Evolutionary conservation across 2,888 invertebrate species (phyloP), one percentile per base, ranked within the genome.

Genomic region (Belgica antarctica): DNA sequence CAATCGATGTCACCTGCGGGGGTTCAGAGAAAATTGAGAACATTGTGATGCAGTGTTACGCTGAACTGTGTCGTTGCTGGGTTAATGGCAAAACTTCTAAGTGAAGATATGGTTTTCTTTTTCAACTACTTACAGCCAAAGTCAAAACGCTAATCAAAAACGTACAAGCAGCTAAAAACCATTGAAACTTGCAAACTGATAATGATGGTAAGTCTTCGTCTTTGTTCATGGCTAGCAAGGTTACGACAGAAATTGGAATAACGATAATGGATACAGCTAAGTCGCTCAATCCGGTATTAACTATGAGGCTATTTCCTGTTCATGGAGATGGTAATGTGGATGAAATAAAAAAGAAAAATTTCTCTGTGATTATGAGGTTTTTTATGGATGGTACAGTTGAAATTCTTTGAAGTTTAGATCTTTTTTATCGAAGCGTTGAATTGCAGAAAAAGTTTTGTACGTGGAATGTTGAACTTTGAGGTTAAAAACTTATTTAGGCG

Each of bases 241-340:
- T 86, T 3, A 89, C 85, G 0, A 86, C 86, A 0, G 88, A 85
- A 0, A 86, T 83, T 0, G 90, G 89, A 74, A 90, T 84, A 41
- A 90, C 86, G 10, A 85, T 76, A 0, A 86, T 84, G 0, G 89
- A 88, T 8, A 90, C 83, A 17, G 90, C 78, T 62, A 90, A 79
- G 75, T 91, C 91, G 0, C 89, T 85, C 68, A 90, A 74, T 0
- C 90, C 90, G 24, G 88, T 83, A 79, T 86, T 87, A 72, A 86
- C 88, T 72, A 88, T 80, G 77, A 87, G 87, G 27, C 87, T 83
- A 78, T 88, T 88, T 63, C 88, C 88, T 87, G 81, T 41, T 22
- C 17, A 8, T 62, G 27, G 12, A n/a, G n/a, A n/a, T n/a, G n/a
- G n/a, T n/a, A n/a, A 15, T 15, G 28, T 62, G 62, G 27, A 62